phyloP scores from a whole-genome alignment of 2,888 invertebrate species.

The Oegoconia quadripuncta region DNA sequence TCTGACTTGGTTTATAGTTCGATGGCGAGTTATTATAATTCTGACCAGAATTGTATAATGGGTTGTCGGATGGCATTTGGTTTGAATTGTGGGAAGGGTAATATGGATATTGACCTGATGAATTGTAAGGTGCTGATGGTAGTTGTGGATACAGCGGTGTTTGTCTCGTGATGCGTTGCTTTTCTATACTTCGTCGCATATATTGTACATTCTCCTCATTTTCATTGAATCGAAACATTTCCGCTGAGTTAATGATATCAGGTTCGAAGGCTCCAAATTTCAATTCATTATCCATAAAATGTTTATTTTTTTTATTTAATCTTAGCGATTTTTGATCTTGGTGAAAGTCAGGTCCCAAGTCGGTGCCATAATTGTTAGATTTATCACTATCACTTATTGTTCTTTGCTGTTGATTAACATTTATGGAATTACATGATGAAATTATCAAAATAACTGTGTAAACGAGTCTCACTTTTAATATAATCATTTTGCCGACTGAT shows the following conservation, averaged over 20 bases:
- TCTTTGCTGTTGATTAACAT: background rate
- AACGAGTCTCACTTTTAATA: conserved; percentile 23
- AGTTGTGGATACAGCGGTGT: conserved; percentile 35
- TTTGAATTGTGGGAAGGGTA: conserved; percentile 3
- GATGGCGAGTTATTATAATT: background rate
- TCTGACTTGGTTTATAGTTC: conserved; percentile 6
- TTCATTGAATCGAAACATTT: no score
- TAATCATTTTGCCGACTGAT: conserved; percentile 37
- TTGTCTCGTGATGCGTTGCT: conserved; percentile 33
- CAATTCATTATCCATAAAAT: background rate
- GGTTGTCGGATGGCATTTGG: no score
- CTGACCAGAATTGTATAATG: conserved; percentile 2
- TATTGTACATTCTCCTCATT: no score
- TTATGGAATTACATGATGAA: conserved; percentile 24
- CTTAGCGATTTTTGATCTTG: background rate
- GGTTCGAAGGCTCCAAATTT: background rate
- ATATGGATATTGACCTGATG: conserved; percentile 5
- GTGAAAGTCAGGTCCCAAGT: background rate
- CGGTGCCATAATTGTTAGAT: conserved; percentile 8
- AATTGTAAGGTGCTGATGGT: conserved; percentile 21
- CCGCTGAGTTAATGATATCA: no score
- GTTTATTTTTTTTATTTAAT: background rate
- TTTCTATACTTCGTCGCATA: conserved; percentile 7
- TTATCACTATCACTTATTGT: conserved; percentile 6
- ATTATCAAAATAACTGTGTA: conserved; percentile 24